phyloP scores from a whole-genome alignment of 2,113 vertebrate species.

The Oncorhynchus nerka region DNA sequence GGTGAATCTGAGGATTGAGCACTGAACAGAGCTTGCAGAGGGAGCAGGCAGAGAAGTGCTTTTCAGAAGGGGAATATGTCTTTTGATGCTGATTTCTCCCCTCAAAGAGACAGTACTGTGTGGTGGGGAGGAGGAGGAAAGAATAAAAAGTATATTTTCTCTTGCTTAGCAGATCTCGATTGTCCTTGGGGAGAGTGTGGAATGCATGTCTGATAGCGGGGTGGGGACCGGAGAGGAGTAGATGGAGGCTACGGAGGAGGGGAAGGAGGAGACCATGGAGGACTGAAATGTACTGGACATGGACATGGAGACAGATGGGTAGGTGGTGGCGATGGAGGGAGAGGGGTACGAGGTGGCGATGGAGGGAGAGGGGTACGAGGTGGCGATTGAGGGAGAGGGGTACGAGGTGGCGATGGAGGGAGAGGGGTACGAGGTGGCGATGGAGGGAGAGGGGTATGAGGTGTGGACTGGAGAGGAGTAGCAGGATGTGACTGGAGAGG shows the following conservation, averaged over 20 bases:
- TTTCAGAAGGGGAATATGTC: conserved; percentile 67
- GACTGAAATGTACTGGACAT: conserved; percentile 84
- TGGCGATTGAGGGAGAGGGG: conserved; percentile 57
- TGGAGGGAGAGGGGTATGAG: no score
- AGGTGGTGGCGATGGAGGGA: conserved; percentile 78
- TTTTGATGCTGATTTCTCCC: conserved; percentile 71
- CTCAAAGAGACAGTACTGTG: conserved; percentile 39
- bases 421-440: conserved; percentile 87
- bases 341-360: conserved; percentile 33
- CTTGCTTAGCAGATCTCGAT: conserved; percentile 91
- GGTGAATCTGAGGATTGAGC: conserved; percentile 62
- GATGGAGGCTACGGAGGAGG: conserved; percentile 80
- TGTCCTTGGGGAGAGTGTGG: conserved; percentile 93
- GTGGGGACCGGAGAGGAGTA: conserved; percentile 88
- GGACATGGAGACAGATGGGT: conserved; percentile 81
- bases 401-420: conserved; percentile 70
- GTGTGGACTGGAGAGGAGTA: conserved; percentile 86
- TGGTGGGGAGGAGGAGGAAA: conserved; percentile 21
- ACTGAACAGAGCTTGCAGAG: conserved; percentile 57
- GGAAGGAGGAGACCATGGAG: conserved; percentile 78
- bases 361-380: conserved; percentile 88
- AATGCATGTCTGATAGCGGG: conserved; percentile 89
- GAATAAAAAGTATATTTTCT: conserved; percentile 45
- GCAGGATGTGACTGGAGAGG: conserved; percentile 85
- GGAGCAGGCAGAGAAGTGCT: conserved; percentile 73